Percentiles rank a stretch among this genome's conserved stretches.
phyloP scores from a whole-genome alignment of 2,113 vertebrate genomes.

The Micromys minutus region DNA sequence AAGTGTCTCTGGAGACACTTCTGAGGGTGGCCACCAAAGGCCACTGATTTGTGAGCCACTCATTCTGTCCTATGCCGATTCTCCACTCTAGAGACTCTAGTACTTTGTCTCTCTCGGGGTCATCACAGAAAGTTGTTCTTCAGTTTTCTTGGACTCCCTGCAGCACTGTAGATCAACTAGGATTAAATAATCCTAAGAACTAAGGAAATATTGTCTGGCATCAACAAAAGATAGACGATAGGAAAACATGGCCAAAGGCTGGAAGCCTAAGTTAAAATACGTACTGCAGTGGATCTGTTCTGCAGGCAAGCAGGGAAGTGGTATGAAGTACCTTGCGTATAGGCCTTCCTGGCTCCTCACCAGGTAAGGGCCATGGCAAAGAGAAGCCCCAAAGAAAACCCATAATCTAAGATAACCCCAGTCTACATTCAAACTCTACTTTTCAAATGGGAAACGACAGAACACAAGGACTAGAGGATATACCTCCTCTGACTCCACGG shows the following conservation, averaged over 20 bases:
- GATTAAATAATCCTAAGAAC: not conserved
- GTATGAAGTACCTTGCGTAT: not conserved
- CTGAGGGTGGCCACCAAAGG: not conserved
- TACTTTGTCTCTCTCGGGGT: not conserved
- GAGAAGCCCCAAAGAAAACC: not conserved
- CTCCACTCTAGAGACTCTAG: not conserved
- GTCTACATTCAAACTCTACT: not conserved
- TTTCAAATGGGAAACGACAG: not conserved
- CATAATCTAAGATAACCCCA: not conserved
- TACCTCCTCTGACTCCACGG: not conserved
- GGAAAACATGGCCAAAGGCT: not conserved
- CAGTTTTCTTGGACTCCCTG: not conserved
- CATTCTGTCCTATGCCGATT: not conserved
- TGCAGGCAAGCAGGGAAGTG: not conserved
- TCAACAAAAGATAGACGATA: not conserved
- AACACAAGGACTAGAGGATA: not conserved
- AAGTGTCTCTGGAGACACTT: not conserved
- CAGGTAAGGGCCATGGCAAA: not conserved
- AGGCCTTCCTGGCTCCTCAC: not conserved
- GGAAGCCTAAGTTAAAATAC: not conserved
- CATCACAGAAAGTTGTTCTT: not conserved
- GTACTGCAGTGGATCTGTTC: not conserved
- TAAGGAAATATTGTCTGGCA: not conserved
- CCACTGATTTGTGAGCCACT: not conserved
- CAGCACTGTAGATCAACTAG: not conserved